A percentile compares a stretch with the other conserved stretches of the same genome.
These are phyloP conservation scores for Lithobates sylvaticus DNA, from an alignment of 2,797 vertebrate species.

Conservation along the genomic window DNA sequence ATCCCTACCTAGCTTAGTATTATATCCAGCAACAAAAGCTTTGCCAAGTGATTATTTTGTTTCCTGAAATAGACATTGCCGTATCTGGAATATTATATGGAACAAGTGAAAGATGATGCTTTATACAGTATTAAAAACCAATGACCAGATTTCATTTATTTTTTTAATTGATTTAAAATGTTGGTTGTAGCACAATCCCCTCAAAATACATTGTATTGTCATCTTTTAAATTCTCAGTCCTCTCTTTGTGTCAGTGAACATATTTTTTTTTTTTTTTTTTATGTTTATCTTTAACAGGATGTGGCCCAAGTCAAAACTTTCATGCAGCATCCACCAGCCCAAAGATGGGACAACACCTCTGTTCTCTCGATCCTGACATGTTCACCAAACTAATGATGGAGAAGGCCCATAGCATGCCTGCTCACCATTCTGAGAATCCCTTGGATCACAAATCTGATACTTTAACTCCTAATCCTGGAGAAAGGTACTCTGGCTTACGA, in stretches of 20 bases:
- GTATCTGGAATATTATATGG: neutral
- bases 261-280: neutral
- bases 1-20: neutral
- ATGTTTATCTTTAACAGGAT: conserved; percentile 38
- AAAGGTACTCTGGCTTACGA: conserved; percentile 68
- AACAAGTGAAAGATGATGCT: neutral
- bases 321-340: conserved; percentile 56
- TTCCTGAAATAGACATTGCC: neutral
- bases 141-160: neutral
- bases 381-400: conserved; percentile 60
- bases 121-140: neutral
- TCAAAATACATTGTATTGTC: too few relatives aligned
- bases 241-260: neutral
- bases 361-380: conserved; percentile 53
- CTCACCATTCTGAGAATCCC: conserved; percentile 41
- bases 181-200: too few relatives aligned
- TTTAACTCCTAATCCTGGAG: conserved; percentile 74
- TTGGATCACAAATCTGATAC: conserved; percentile 69
- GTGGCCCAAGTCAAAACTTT: conserved; percentile 58
- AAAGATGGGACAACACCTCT: conserved; percentile 52
- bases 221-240: too few relatives aligned
- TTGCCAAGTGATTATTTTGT: neutral
- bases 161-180: too few relatives aligned
- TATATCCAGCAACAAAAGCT: neutral
- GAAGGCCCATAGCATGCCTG: conserved; percentile 44